Percentiles rank a stretch among this genome's conserved stretches.
Conservation (phyloP, 1,140 invertebrate genomes). For the Stegodyphus mimosarum region DNA sequence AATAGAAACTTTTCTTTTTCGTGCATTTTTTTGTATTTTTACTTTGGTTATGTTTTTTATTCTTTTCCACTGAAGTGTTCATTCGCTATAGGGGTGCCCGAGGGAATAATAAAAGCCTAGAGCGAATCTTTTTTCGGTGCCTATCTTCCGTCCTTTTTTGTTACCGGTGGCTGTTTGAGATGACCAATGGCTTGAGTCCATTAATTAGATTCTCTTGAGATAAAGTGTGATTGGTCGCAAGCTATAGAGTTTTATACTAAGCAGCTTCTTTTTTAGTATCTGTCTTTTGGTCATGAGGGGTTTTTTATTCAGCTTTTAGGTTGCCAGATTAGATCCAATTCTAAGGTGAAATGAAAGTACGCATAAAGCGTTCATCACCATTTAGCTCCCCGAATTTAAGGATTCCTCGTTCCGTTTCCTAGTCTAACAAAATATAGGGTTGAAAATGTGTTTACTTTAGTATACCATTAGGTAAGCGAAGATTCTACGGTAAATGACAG, state of each 20-base stretch:
- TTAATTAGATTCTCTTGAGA: slow-evolving; percentile 55
- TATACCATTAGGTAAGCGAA: too few species aligned
- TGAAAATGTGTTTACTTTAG: too few species aligned
- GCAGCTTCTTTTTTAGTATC: neutral
- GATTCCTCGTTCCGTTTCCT: too few species aligned
- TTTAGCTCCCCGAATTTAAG: too few species aligned
- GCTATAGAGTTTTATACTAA: neutral
- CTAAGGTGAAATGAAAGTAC: too few species aligned
- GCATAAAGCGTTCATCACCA: too few species aligned
- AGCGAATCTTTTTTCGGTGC: neutral
- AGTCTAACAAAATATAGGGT: too few species aligned
- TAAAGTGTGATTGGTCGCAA: slow-evolving; percentile 43
- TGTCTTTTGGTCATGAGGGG: neutral
- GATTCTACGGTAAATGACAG: too few species aligned
- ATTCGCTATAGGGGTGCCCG: slow-evolving; percentile 20
- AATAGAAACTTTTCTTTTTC: slow-evolving; percentile 19
- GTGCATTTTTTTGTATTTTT: neutral
- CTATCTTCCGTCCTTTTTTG: slow-evolving; percentile 27
- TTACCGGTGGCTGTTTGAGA: slow-evolving; percentile 13
- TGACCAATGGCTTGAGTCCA: slow-evolving; percentile 53
- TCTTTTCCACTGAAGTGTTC: neutral
- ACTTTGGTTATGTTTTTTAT: too few species aligned
- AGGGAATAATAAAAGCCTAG: slow-evolving; percentile 43
- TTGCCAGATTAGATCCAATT: too few species aligned
- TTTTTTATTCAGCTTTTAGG: too few species aligned